Evolutionary conservation across 1,140 invertebrate species (phyloP), one percentile per base, ranked within the genome.

Genomic region (Lucilia sericata): DNA sequence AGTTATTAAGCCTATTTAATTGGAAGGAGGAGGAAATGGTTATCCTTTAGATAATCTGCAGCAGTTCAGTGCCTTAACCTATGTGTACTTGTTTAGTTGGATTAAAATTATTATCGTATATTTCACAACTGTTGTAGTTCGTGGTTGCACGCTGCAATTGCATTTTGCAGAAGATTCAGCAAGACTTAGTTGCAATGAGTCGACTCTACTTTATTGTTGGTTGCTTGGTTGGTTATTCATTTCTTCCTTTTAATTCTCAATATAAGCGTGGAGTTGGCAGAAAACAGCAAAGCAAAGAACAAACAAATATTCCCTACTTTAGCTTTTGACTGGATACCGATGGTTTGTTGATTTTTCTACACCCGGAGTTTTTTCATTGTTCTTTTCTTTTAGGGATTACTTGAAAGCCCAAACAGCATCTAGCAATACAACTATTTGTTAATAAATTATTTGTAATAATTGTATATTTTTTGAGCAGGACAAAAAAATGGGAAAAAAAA

Each of bases 401-500:
- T 42, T 10, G 14, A 30, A 78, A n/a, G 10, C n/a, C 30, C 36
- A 5, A n/a, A 9, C 36, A n/a, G 21, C 36, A n/a, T 42, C 5
- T 21, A 21, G 25, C 76, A 49, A 25, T 21, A 10, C 76, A 80
- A 80, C 42, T 80, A 21, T 51, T 80, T 47, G 76, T 80, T 80
- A 80, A 80, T 80, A 80, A 80, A 80, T 80, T 49, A 42, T 21
- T 80, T 13, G 76, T 51, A 80, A 80, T 80, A 80, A 80, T 80
- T 80, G 76, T 80, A 49, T 49, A 21, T 21, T 80, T 21, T 80
- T 49, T 80, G 42, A 42, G n/a, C 19, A 51, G 76, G n/a, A 80
- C 8, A 49, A 76, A 34, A 10, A 34, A 34, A 13, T 17, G 74
- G 34, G 17, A 17, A 76, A 17, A 74, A 12, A 3, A 47, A 5